Base-by-base conservation (phyloP, 1,140 invertebrate species). In the Coboldia fuscipes region DNA sequence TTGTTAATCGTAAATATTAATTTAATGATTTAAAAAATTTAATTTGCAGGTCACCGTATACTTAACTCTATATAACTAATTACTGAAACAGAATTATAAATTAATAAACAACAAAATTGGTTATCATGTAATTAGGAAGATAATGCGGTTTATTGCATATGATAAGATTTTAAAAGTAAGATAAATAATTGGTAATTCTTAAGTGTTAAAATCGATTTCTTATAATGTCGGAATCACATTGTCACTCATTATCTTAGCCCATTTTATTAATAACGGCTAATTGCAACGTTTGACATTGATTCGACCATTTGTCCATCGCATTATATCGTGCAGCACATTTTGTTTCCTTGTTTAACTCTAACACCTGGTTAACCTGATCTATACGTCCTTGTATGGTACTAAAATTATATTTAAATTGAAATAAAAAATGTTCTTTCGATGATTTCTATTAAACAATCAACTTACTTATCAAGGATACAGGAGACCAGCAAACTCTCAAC, bases 401-500 rank as follows among this genome's bases (percentile, higher is more conserved):
- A 56, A 6, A 54, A 49, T 19, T 10, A n/a, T n/a, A n/a, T n/a
- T n/a, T n/a, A 16, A 40, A 15, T 28, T 23, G 27, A 36, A 30
- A 17, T 15, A 36, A 40, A 22, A 36, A 37, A 33, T 17, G 19
- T 33, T 9, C 8, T n/a, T 19, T 5, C 8, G 3, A 18, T 12
- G 15, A 37, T 22, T 10, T 28, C 18, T 32, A 13, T 30, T 20
- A 22, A 10, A 31, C 21, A 23, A 23, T 14, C 33, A 32, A 56
- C 67, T 66, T 57, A 82, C 77, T 78, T 85, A 60, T 99, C 94
- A 42, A 98, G 67, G 55, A 99, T 99, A 60, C 93, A 97, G 19
- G 92, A 94, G n/a, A 98, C 92, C 33, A 99, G 60, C 18, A 99
- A 62, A 60, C 81, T 92, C 62, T 97, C 92, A 18, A 99, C 93